These are phyloP conservation scores for Lepidostoma basale DNA, from an alignment of 1,140 invertebrate species.

Conservation along the genomic window DNA sequence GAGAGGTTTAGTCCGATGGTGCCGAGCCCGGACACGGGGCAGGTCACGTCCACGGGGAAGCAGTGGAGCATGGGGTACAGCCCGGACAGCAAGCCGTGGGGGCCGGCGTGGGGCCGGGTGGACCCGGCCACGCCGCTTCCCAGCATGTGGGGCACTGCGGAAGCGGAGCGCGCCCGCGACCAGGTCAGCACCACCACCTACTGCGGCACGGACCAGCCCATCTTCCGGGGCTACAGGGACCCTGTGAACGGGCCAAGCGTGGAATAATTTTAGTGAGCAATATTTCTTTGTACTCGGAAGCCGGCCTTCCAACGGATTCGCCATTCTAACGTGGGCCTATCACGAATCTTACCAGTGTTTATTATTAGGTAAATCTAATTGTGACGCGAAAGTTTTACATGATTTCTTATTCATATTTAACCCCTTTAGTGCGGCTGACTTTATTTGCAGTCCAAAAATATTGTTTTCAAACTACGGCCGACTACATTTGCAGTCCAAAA, in stretches of 20 bases:
- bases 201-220: constrained; percentile 18
- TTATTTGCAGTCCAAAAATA: too few relatives aligned
- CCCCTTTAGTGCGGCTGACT: too few relatives aligned
- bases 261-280: constrained; percentile 25
- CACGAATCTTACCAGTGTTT: neutral
- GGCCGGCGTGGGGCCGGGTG: too few relatives aligned
- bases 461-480: too few relatives aligned
- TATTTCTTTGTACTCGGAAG: neutral
- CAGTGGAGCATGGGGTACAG: constrained; percentile 50
- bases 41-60: constrained; percentile 39
- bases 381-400: neutral
- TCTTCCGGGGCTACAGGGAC: constrained; percentile 34
- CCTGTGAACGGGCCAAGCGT: constrained; percentile 37
- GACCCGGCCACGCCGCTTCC: constrained; percentile 9
- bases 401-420: too few relatives aligned
- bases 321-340: neutral
- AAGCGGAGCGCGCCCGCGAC: constrained; percentile 17
- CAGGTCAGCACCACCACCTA: constrained; percentile 40
- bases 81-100: constrained; percentile 50
- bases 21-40: constrained; percentile 47
- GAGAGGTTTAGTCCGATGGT: constrained; percentile 55
- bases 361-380: neutral
- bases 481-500: too few relatives aligned
- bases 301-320: too few relatives aligned
- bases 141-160: constrained; percentile 35